Percentiles rank a stretch among this genome's conserved stretches.
phyloP scores from a whole-genome alignment of 2,888 invertebrate species.

The Periphyllus acericola region DNA sequence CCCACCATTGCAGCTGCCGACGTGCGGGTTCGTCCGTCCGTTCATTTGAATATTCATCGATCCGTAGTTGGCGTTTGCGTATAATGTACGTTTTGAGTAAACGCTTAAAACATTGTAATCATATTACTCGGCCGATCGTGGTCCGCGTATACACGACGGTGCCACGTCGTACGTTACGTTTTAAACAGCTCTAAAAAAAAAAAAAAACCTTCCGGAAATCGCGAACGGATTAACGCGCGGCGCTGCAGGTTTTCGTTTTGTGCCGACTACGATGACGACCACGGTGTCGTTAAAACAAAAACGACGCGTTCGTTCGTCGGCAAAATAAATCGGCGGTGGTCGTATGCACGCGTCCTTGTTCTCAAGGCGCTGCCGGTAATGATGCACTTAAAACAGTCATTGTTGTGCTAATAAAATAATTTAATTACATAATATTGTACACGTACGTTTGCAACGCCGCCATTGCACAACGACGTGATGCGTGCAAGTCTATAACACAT shows the following conservation, averaged over 20 bases:
- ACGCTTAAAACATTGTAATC: too few species aligned
- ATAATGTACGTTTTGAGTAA: too few species aligned
- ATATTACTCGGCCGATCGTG: too few species aligned
- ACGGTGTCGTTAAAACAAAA: neutral
- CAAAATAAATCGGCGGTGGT: neutral
- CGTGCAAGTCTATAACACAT: too few species aligned
- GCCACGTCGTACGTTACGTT: neutral
- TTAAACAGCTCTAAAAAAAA: too few species aligned
- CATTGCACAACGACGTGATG: too few species aligned
- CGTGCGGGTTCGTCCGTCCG: too few species aligned
- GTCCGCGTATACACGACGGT: too few species aligned
- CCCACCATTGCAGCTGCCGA: too few species aligned
- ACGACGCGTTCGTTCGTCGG: neutral
- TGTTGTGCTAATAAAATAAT: neutral
- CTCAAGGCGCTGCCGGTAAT: neutral
- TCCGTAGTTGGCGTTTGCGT: too few species aligned
- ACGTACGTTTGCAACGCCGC: neutral
- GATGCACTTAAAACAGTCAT: neutral
- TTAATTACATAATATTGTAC: neutral
- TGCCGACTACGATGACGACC: too few species aligned
- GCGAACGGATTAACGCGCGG: neutral
- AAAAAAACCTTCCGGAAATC: neutral
- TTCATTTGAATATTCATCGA: too few species aligned
- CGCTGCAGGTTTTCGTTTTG: neutral
- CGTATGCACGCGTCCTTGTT: conserved; percentile 38